These are phyloP conservation scores for Physella acuta DNA, from an alignment of 1,140 invertebrate genomes.

Conservation along the genomic window DNA sequence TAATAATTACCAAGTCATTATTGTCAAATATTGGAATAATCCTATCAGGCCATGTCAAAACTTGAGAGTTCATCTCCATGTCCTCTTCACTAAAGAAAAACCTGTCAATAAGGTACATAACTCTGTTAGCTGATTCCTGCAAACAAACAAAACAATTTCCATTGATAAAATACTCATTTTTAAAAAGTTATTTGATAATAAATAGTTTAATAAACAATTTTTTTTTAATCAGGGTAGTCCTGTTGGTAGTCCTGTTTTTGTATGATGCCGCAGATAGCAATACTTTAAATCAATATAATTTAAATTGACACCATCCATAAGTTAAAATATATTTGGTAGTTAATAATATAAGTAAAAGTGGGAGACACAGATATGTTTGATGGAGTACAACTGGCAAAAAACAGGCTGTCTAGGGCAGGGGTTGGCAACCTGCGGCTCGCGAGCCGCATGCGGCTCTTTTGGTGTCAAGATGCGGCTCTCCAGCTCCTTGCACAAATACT, in stretches of 20 bases:
- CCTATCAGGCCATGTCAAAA: conserved; percentile 57
- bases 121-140: conserved; percentile 49
- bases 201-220: neutral
- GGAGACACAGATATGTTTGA: no score
- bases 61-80: conserved; percentile 56
- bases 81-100: conserved; percentile 57
- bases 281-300: no score
- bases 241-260: neutral
- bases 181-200: neutral
- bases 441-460: no score
- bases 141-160: no score
- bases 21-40: conserved; percentile 59
- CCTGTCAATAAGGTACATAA: conserved; percentile 57
- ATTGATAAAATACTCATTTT: neutral
- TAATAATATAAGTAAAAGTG: no score
- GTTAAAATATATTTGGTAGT: no score
- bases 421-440: no score
- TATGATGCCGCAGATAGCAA: no score
- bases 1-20: conserved; percentile 59
- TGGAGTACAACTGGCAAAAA: no score
- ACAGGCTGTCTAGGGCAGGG: neutral
- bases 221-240: neutral
- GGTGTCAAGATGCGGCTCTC: no score
- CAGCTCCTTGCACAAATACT: no score
- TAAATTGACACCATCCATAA: no score